Conservation (phyloP, 2,888 invertebrate genomes). For the Ormyrus thymus region DNA sequence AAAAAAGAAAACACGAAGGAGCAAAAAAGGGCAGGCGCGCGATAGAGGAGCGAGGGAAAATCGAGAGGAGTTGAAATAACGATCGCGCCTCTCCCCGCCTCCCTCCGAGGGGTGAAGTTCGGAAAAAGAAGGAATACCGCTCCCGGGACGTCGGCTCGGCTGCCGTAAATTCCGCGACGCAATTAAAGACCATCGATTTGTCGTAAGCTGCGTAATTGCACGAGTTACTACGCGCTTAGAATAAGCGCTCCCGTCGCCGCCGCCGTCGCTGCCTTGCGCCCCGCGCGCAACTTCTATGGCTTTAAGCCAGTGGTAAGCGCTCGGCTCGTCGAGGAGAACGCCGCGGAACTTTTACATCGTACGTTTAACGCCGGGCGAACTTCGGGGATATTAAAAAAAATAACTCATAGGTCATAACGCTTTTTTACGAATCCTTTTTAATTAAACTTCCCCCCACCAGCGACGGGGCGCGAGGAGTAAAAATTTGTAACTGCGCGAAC, state of each 20-base stretch:
- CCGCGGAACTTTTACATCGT: slow-evolving; percentile 51
- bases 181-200: slow-evolving; percentile 74
- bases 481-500: not conserved
- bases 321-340: slow-evolving; percentile 4
- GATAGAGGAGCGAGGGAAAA: slow-evolving; percentile 18
- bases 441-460: slow-evolving; percentile 19
- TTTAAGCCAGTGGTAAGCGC: slow-evolving; percentile 46
- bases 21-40: not conserved
- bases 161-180: slow-evolving; percentile 68
- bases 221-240: slow-evolving; percentile 71
- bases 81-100: slow-evolving; percentile 31
- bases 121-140: slow-evolving; percentile 52
- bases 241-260: slow-evolving; percentile 64
- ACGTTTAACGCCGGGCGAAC: slow-evolving; percentile 34
- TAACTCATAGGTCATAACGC: slow-evolving; percentile 40
- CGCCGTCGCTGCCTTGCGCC: slow-evolving; percentile 46
- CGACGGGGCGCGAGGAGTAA: no score
- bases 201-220: slow-evolving; percentile 73
- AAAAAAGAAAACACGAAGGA: not conserved
- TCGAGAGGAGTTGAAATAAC: slow-evolving; percentile 56
- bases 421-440: slow-evolving; percentile 36
- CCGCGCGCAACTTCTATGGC: slow-evolving; percentile 49
- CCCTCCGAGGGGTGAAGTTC: slow-evolving; percentile 41
- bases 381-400: slow-evolving; percentile 50
- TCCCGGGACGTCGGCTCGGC: not conserved